Conservation (phyloP, 1,140 invertebrate species). For the Propsilocerus akamusi region DNA sequence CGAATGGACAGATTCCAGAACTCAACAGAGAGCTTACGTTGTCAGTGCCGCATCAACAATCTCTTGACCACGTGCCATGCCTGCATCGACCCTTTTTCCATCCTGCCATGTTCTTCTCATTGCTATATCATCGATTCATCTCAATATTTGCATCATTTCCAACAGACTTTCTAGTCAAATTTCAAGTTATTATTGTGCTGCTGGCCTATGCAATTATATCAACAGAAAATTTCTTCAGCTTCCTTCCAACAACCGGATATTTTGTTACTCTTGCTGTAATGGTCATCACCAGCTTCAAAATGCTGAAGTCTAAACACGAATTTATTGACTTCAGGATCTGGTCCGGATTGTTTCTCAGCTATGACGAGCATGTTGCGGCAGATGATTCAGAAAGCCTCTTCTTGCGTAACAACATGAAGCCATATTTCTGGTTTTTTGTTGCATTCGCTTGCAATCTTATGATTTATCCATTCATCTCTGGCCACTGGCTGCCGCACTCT, state of each 20-base stretch:
- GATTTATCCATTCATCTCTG: conserved; percentile 54
- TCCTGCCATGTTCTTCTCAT: conserved; percentile 43
- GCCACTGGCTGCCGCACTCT: conserved; percentile 60
- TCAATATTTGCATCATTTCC: conserved; percentile 39
- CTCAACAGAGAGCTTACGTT: conserved; percentile 54
- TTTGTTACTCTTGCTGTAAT: conserved; percentile 52
- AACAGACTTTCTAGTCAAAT: conserved; percentile 34
- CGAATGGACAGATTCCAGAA: conserved; percentile 52
- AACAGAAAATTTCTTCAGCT: conserved; percentile 39
- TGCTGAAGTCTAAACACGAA: conserved; percentile 53
- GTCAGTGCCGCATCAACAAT: conserved; percentile 37
- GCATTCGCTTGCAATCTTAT: conserved; percentile 52
- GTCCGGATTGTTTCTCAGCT: conserved; percentile 58
- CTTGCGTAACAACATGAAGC: conserved; percentile 60
- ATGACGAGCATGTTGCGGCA: conserved; percentile 44
- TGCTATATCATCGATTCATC: conserved; percentile 43
- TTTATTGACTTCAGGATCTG: conserved; percentile 55
- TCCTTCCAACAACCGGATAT: conserved; percentile 47
- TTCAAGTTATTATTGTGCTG: conserved; percentile 43
- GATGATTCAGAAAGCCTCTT: conserved; percentile 63
- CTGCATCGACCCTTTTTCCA: conserved; percentile 49
- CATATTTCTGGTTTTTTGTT: conserved; percentile 59
- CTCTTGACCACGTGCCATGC: conserved; percentile 44
- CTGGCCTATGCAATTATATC: conserved; percentile 46
- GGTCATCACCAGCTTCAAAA: conserved; percentile 59